Percentiles rank a stretch among this genome's conserved stretches.
Evolutionary conservation across 2,888 invertebrate species (phyloP).

Genomic region (Cacoxenus indagator): DNA sequence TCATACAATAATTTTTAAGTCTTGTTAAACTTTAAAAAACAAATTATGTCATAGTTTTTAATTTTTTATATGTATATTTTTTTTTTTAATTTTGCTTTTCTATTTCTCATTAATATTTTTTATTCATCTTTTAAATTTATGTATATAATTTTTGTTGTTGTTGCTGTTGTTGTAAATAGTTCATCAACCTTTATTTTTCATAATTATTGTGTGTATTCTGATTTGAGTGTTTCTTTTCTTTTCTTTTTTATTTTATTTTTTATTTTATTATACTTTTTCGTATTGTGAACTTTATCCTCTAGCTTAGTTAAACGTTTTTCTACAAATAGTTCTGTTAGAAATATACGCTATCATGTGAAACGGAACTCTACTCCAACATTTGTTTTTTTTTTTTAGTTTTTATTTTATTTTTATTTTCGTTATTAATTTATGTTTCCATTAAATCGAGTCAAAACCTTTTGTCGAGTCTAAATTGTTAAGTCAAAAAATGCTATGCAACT

Average conservation of each 20-base stretch:
- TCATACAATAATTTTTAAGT: conserved; percentile 53
- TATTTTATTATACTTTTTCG: conserved; percentile 2
- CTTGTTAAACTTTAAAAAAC: conserved; percentile 58
- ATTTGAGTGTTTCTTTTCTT: conserved; percentile 18
- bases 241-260: conserved; percentile 19
- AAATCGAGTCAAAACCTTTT: conserved; percentile 10
- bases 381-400: conserved; percentile 18
- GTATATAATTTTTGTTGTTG: conserved; percentile 24
- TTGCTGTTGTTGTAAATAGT: conserved; percentile 62
- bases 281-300: conserved; percentile 2
- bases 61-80: conserved; percentile 32
- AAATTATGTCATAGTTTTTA: conserved; percentile 20
- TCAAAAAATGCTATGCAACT: not conserved
- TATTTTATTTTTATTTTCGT: conserved; percentile 35
- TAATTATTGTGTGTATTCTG: conserved; percentile 45
- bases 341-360: conserved; percentile 13
- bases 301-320: not conserved
- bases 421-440: conserved; percentile 25
- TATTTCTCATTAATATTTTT: conserved; percentile 44
- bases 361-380: conserved; percentile 28
- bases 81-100: conserved; percentile 23
- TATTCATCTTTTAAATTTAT: conserved; percentile 42
- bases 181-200: conserved; percentile 66
- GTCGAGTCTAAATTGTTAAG: conserved; percentile 30
- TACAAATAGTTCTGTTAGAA: conserved; percentile 4